Conservation (phyloP, 2,797 vertebrate species). For the Danio albolineatus region DNA sequence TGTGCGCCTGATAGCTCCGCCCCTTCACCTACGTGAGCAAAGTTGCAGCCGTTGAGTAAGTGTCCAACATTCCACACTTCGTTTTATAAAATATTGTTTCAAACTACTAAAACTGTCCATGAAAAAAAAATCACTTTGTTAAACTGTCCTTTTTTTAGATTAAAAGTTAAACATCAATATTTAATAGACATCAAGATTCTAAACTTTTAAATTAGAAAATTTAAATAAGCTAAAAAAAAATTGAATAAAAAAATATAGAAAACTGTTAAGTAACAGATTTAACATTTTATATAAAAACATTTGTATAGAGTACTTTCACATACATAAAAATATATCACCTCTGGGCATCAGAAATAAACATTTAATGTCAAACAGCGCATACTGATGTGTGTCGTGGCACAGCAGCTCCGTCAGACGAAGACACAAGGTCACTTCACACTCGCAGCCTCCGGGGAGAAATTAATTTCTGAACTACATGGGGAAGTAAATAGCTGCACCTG, state of each 20-base stretch:
- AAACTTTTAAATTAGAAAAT: too few relatives aligned
- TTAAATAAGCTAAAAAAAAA: not conserved
- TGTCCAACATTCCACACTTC: too few relatives aligned
- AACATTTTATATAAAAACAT: too few relatives aligned
- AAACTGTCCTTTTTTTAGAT: too few relatives aligned
- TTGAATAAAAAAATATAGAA: not conserved
- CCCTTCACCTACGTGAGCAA: too few relatives aligned
- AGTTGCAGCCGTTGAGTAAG: too few relatives aligned
- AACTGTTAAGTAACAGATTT: not conserved
- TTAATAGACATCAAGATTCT: too few relatives aligned
- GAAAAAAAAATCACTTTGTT: too few relatives aligned
- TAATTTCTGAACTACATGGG: constrained; percentile 27
- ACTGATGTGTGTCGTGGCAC: not conserved
- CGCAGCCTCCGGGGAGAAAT: constrained; percentile 19
- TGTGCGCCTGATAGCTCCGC: too few relatives aligned
- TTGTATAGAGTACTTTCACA: not conserved
- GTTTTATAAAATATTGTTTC: too few relatives aligned
- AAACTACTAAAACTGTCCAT: too few relatives aligned
- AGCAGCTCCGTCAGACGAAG: constrained; percentile 11
- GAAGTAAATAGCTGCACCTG: constrained; percentile 37
- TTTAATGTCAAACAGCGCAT: not conserved
- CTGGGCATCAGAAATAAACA: constrained; percentile 1
- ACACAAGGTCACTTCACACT: constrained; percentile 41
- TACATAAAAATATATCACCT: not conserved
- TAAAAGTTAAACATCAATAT: too few relatives aligned